Percentiles rank a stretch among this genome's conserved stretches.
Evolutionary conservation across 2,888 invertebrate genomes (phyloP).

Genomic region (Lasioglossum zephyrum): DNA sequence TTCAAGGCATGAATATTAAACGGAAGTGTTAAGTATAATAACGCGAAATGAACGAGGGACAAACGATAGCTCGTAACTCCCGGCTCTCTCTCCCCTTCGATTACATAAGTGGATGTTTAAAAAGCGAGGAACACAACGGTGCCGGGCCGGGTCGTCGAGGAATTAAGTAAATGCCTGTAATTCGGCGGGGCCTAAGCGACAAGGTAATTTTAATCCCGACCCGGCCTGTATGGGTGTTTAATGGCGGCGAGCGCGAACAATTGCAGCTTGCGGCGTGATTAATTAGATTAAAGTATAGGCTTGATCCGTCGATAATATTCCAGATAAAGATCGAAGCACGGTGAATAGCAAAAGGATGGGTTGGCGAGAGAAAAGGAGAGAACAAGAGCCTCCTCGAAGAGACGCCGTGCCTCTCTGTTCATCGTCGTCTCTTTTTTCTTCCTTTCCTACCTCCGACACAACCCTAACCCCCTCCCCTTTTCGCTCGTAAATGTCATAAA

Average conservation of each 20-base stretch:
- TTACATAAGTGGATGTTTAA: constrained; percentile 10
- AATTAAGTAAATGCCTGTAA: constrained; percentile 64
- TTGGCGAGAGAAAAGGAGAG: not conserved
- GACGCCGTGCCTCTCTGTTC: constrained; percentile 1
- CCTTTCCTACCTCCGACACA: not conserved
- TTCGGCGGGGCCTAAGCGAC: constrained; percentile 60
- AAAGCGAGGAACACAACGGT: constrained; percentile 10
- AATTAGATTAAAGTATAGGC: constrained; percentile 72
- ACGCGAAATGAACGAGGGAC: constrained; percentile 11
- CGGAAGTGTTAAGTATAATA: constrained; percentile 12
- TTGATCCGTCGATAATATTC: constrained; percentile 61
- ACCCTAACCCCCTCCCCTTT: constrained; percentile 19
- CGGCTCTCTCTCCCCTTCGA: not conserved
- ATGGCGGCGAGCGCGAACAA: constrained; percentile 62
- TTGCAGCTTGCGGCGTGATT: constrained; percentile 66
- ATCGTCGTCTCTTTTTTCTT: constrained; percentile 9
- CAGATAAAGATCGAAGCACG: constrained; percentile 66
- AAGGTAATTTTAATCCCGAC: constrained; percentile 64
- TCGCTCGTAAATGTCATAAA: constrained; percentile 66
- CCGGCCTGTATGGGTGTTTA: constrained; percentile 53
- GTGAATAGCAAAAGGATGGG: constrained; percentile 53
- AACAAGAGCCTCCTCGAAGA: not conserved
- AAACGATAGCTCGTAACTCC: constrained; percentile 8
- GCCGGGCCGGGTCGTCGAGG: constrained; percentile 4
- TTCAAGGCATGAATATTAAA: constrained; percentile 10